Base-by-base conservation (phyloP, 2,797 vertebrate species). In the Tenualosa ilisha region DNA sequence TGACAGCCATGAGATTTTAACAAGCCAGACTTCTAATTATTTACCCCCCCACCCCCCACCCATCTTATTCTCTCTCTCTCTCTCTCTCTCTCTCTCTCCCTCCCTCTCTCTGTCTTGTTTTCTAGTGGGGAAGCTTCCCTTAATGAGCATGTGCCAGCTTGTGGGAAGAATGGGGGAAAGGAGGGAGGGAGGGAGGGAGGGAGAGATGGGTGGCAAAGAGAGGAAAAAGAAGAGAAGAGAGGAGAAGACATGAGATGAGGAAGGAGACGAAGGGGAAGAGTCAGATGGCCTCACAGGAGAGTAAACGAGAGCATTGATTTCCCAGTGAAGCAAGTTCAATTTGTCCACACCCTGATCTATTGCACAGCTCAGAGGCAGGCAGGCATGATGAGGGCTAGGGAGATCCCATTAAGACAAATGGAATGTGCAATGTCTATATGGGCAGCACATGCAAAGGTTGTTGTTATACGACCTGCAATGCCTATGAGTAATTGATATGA, bases 1-100 rank as follows among this genome's bases (percentile, higher is more conserved):
- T 65, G 31, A 82, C 85, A 49, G 82, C 87, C 82, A 82, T 84
- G 84, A 81, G 83, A 85, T 88, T 87, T 89, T 82, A 86, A 86
- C 79, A 86, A 82, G 85, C 72, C 83, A 85, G 43, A 72, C 75
- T 81, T 61, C 56, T 31, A 24, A 83, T 85, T 68, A 68, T 81
- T 75, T 72, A 61, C 85, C 82, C 54, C 51, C 51, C 17, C 20
- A 31, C n/a, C 7, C 53, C 68, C 15, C 11, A 15, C 75, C 75
- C 17, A 20, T 31, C n/a, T 26, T n/a, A 0, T 5, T 26, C 61
- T 26, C 61, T 26, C 61, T 65, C 61, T 65, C 61, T 63, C 59
- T 63, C 59, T 63, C 59, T 20, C 15, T 63, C 15, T 20, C 59
- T 63, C 59, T 20, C 15, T 63, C 15, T 20, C 59, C n/a, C 59